Base-by-base conservation (phyloP, 1,140 invertebrate genomes). In the Battus philenor region DNA sequence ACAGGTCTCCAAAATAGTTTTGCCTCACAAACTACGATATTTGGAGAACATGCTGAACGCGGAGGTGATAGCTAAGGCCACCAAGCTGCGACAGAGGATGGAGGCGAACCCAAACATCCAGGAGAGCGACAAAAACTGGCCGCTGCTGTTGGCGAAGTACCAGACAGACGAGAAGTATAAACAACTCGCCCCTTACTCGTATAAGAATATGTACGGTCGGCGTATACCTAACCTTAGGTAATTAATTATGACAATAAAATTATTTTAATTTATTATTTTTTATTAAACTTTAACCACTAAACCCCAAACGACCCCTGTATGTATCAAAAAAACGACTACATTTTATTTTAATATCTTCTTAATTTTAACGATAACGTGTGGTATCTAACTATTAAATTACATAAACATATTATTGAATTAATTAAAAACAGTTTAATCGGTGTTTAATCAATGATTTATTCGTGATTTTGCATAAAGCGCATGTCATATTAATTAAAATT, bases 31-130 rank as follows among this genome's bases (percentile, higher is more conserved):
- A 43, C 48, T 82, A 4, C 44, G 78, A 18, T 82, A 82, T 39
- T 53, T 82, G 24, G 75, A 82, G 44, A 82, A 79, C 15, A 82
- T 82, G 78, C 36, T 82, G n/a, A 82, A 79, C 36, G 66, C 75
- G 0, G 78, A 82, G 27, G 71, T 82, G 0, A 57, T 79, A 4
- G 73, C 69, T 0, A 82, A 82, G 31, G 73, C 75, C 1, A 67
- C 73, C 2, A 76, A 71, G 33, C 69, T 82, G n/a, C 54, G 78
- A 0, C 71, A 76, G 31, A 47, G 70, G 15, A 72, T 78, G 36
- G 75, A 79, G 54, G 64, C 61, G 1, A 82, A 78, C 15, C 73
- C 78, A 0, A 75, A 70, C 29, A 57, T 58, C 8, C 59, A 56
- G 22, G 75, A 78, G 7, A 62, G 50, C 24, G 72, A 72, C 0